Evolutionary conservation across 2,113 vertebrate genomes (phyloP), one percentile per base, ranked within the genome.

Genomic region (Phrynosoma blainvillii): DNA sequence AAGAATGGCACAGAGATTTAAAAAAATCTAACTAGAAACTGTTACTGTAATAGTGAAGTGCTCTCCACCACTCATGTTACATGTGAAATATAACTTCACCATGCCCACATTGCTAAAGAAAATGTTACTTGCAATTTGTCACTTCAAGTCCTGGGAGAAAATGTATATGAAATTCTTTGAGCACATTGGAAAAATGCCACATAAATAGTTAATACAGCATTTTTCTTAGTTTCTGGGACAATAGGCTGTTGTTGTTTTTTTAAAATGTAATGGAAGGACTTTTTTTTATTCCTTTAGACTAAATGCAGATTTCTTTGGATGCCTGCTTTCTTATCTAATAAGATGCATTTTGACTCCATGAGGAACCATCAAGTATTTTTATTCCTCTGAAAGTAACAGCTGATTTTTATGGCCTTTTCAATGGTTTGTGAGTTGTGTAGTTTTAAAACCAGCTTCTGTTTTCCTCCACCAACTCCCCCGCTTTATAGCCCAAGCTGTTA

Each of bases 401-500:
- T 92, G 92, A 78, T 93, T 93, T 71, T 95, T 93, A 93, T 75
- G 27, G 90, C 89, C 83, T 93, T 85, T 90, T 92, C 88, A 93
- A n/a, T 93, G 91, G 92, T 95, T 94, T 52, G 42, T 91, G 93
- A 94, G 88, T 91, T 93, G 93, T 88, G 87, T 87, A 76, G 92
- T 93, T 80, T 94, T 94, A 95, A 95, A 95, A 89, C 75, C 86
- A 79, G 89, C 68, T 68, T 96, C 77, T 93, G 80, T 84, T 90
- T 90, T 76, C 30, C 66, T 81, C 32, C 36, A 21, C 2, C 36
- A 36, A 36, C 36, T 1, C 59, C 13, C 79, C 66, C 36, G 54
- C 79, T 54, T 68, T 83, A 76, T 94, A 83, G 88, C 90, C 88
- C 83, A 89, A 94, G 90, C 96, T 95, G 96, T 97, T 97, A 97